Evolutionary conservation across 2,113 vertebrate species (phyloP).

Genomic region (Sturnus vulgaris): DNA sequence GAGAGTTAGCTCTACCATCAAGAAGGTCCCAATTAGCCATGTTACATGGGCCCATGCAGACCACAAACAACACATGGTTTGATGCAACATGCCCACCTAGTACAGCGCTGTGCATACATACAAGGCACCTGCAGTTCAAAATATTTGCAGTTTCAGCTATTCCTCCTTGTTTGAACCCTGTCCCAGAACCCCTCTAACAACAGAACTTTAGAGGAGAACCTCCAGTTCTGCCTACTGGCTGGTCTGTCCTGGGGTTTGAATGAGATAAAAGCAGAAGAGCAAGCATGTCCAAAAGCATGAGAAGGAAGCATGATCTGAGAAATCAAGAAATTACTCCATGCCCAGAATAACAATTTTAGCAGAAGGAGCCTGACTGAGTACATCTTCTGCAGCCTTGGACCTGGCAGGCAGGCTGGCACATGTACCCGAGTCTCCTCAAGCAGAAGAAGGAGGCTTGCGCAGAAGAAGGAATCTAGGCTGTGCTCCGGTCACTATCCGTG

Average conservation of each 20-base stretch:
- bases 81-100: not conserved
- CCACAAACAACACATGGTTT: rapidly evolving
- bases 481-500: not conserved
- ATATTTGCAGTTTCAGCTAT: not conserved
- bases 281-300: not conserved
- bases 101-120: not conserved
- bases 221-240: not conserved
- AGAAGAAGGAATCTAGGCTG: not conserved
- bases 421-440: not conserved
- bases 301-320: not conserved
- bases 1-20: not conserved
- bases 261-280: not conserved
- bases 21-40: not conserved
- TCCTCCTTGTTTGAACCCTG: not conserved
- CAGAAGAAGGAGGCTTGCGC: not conserved
- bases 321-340: not conserved
- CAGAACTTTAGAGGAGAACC: not conserved
- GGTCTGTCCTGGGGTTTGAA: not conserved
- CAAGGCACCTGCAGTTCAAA: not conserved
- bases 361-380: not conserved
- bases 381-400: not conserved
- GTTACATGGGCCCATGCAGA: not conserved
- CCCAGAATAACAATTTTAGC: not conserved
- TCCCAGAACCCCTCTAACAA: not conserved
- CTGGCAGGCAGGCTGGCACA: not conserved